A percentile compares a stretch with the other conserved stretches of the same genome.
Evolutionary conservation across 2,113 vertebrate species (phyloP).

Genomic region (Sinosuthora webbiana): DNA sequence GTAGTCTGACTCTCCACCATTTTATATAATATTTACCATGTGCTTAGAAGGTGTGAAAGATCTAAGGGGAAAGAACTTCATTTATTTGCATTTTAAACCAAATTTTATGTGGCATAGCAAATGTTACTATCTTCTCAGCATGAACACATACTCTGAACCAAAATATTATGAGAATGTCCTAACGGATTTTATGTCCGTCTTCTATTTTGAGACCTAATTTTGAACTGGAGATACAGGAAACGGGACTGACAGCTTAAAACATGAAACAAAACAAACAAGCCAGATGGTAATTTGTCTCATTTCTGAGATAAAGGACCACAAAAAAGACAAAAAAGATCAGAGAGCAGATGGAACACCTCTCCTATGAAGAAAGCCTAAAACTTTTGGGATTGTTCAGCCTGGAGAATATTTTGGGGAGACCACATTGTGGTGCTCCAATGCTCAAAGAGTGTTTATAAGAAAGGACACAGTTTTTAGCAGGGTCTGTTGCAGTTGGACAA

Average conservation of each 20-base stretch:
- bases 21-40: background rate
- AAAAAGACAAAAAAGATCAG: background rate
- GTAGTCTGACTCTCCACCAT: background rate
- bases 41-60: background rate
- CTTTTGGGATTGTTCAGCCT: background rate
- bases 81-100: conserved; percentile 43
- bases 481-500: rapidly evolving
- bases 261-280: background rate
- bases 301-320: background rate
- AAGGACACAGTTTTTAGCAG: background rate
- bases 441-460: background rate
- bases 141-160: background rate
- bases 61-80: background rate
- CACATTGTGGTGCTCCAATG: rapidly evolving
- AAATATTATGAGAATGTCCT: background rate
- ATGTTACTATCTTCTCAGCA: background rate
- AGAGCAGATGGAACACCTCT: background rate
- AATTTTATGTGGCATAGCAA: background rate
- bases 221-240: background rate
- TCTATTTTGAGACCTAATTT: background rate
- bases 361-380: background rate
- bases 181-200: background rate
- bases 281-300: background rate
- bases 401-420: background rate
- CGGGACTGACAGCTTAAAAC: background rate